Evolutionary conservation across 2,797 vertebrate genomes (phyloP).

Genomic region (Hylomyscus alleni): DNA sequence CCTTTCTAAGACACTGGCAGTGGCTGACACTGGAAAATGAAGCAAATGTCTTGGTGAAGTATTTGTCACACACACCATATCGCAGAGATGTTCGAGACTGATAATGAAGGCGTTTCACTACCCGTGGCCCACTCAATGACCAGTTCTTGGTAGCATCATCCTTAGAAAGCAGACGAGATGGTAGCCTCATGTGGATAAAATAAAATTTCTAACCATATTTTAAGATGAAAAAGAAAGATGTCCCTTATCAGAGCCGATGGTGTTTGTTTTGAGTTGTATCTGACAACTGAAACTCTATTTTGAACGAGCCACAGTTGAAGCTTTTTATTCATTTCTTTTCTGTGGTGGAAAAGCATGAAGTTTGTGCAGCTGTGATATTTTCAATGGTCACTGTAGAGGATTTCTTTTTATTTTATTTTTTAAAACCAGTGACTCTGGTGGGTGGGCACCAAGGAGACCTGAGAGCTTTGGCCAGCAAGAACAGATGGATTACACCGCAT

Average conservation of each 20-base stretch:
- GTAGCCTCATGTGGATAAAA: neutral
- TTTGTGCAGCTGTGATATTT: neutral
- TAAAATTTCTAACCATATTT: neutral
- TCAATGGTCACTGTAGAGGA: neutral
- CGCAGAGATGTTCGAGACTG: no score
- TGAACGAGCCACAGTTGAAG: neutral
- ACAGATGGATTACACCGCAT: neutral
- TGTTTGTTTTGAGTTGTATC: neutral
- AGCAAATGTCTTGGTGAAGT: no score
- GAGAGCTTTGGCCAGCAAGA: rapidly evolving
- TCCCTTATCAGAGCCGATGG: neutral
- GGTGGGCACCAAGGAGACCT: rapidly evolving
- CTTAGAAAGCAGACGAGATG: constrained; percentile 13
- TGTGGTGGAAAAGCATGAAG: neutral
- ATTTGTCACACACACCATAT: no score
- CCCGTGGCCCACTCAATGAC: neutral
- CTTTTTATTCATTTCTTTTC: constrained; percentile 27
- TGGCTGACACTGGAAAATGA: no score
- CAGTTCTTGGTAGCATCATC: neutral
- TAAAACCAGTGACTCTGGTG: neutral
- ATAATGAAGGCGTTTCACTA: neutral
- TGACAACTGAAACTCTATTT: constrained; percentile 17
- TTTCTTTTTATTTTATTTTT: neutral
- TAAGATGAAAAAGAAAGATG: neutral
- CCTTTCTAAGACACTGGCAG: no score